These are phyloP conservation scores for Rhinolophus sinicus DNA, from an alignment of 2,113 vertebrate genomes.

Conservation along the genomic window DNA sequence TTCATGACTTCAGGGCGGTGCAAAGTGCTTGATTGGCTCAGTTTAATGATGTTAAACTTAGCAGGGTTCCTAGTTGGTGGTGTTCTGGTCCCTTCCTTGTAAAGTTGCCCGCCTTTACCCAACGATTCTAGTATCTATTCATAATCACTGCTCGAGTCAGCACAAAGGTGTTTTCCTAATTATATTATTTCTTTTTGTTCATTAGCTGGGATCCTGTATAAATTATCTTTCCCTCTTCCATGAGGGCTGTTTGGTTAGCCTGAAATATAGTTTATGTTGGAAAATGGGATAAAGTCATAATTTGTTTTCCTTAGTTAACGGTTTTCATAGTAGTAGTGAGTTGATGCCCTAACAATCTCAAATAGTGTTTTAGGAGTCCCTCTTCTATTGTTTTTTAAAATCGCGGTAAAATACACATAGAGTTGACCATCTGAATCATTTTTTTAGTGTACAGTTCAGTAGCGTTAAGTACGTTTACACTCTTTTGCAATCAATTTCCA, in stretches of 20 bases:
- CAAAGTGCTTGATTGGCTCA: not conserved
- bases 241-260: not conserved
- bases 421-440: not conserved
- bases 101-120: not conserved
- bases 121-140: not conserved
- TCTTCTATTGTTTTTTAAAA: not conserved
- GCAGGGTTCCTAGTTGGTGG: not conserved
- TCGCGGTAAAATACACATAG: not conserved
- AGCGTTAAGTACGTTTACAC: not conserved
- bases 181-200: not conserved
- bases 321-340: not conserved
- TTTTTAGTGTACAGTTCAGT: not conserved
- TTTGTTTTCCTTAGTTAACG: constrained; percentile 13
- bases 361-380: not conserved
- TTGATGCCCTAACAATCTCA: not conserved
- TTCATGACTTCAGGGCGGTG: not conserved
- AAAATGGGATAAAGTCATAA: not conserved
- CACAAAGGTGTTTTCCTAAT: not conserved
- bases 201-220: not conserved
- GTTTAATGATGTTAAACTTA: not conserved
- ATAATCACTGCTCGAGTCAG: not conserved
- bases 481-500: not conserved
- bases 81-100: not conserved
- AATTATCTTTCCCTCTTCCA: not conserved
- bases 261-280: constrained; percentile 1